Base-by-base conservation (phyloP, 2,797 vertebrate species). In the Malacoctenus gilli region DNA sequence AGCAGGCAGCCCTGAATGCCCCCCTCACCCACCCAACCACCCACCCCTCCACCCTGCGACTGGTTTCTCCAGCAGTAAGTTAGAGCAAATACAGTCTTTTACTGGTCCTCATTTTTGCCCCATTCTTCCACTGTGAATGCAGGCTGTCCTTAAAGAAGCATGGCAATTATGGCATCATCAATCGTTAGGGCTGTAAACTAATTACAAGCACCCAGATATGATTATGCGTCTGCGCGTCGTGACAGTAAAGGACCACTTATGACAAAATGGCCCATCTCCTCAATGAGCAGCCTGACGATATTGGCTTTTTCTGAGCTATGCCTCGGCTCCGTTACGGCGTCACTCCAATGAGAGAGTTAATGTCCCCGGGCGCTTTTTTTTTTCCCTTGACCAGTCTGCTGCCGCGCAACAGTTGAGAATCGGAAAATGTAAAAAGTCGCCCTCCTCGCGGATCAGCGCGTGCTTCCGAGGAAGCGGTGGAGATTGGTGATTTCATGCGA, bases 261-360 rank as follows among this genome's bases (percentile, higher is more conserved):
- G 61, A 80, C 44, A 48, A 59, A 64, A 63, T 53, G 48, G 49
- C 31, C 56, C 16, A 13, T 75, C 20, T 65, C 32, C 46, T 37
- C 19, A 52, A 44, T 60, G 44, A 59, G 19, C 32, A 22, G 30
- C 12, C 64, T 68, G 40, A 72, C 48, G 51, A 63, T 63, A 79
- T 67, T 71, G 73, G 68, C 59, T 75, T 47, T 75, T 47, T 65
- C 36, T 77, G 51, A 68, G 75, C 38, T 61, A 58, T 75, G 68
- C 44, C 19, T 43, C 16, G 34, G 57, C 68, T 75, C 34, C 5
- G 53, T 73, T 74, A 62, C 63, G 30, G 60, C 59, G 53, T 65
- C 58, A 34, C 47, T 59, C 46, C 58, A 60, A 37, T 47, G 34
- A 56, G 32, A 51, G 4, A 4, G 40, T 36, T 54, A 34, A 53